These are phyloP conservation scores for Trilocha varians DNA, from an alignment of 2,888 invertebrate species.

Conservation along the genomic window DNA sequence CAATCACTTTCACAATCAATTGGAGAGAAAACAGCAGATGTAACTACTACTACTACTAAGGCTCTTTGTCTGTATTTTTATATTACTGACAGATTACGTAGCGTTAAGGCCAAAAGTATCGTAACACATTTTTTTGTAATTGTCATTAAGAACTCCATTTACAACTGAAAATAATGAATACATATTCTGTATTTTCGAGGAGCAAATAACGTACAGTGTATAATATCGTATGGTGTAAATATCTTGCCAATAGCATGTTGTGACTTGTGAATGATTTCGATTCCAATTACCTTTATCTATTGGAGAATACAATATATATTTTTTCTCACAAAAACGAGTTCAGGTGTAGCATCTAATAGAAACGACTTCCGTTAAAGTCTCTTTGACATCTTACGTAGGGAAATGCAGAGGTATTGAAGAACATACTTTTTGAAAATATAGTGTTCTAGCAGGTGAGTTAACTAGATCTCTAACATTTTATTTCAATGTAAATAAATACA, in stretches of 20 bases:
- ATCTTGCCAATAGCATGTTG: not conserved
- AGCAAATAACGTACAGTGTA: not conserved
- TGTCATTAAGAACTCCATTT: not conserved
- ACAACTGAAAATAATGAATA: not conserved
- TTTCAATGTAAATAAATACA: too few species aligned
- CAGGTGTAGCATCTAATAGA: not conserved
- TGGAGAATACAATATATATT: slow-evolving; percentile 6
- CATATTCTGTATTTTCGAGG: not conserved
- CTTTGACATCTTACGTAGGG: too few species aligned
- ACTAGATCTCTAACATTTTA: too few species aligned
- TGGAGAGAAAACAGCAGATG: too few species aligned
- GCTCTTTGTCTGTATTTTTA: too few species aligned
- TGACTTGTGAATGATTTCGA: slow-evolving; percentile 8
- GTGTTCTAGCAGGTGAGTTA: too few species aligned
- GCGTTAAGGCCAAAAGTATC: not conserved
- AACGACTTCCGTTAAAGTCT: not conserved
- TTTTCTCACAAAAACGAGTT: not conserved
- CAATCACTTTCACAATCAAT: too few species aligned
- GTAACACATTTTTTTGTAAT: not conserved
- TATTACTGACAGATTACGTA: too few species aligned
- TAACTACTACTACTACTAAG: too few species aligned
- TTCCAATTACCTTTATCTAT: slow-evolving; percentile 8
- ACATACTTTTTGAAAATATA: too few species aligned
- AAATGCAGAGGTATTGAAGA: too few species aligned
- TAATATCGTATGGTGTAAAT: slow-evolving; percentile 3